phyloP scores from a whole-genome alignment of 2,888 invertebrate genomes.

The Campoplex capitator region DNA sequence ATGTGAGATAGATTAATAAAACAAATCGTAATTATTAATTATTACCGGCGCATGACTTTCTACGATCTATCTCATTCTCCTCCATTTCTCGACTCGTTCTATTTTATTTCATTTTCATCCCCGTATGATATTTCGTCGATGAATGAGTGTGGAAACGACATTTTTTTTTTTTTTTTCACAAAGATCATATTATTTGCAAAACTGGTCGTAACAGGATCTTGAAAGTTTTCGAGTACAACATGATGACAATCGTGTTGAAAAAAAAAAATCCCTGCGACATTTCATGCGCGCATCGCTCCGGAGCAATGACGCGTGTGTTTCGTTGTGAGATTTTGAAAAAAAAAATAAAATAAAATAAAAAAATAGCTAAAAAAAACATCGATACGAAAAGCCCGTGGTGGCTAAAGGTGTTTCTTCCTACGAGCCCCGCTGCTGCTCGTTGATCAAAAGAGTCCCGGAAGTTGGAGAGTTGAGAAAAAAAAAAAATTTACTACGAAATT shows the following conservation, averaged over 20 bases:
- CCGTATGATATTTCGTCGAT: too few relatives aligned
- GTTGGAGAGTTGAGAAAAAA: not conserved
- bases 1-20: slow-evolving; percentile 81
- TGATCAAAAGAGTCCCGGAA: not conserved
- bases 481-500: slow-evolving; percentile 4
- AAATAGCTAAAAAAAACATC: not conserved
- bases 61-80: not conserved
- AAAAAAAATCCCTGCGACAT: not conserved
- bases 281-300: too few relatives aligned
- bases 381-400: not conserved
- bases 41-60: too few relatives aligned
- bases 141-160: not conserved
- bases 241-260: not conserved
- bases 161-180: not conserved
- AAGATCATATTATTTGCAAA: not conserved
- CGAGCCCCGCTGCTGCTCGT: not conserved
- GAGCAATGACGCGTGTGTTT: too few relatives aligned
- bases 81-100: too few relatives aligned
- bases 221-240: not conserved
- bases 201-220: not conserved
- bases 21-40: slow-evolving; percentile 64
- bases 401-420: not conserved
- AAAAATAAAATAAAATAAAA: not conserved
- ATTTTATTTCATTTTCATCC: not conserved
- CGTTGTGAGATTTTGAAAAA: not conserved